phyloP scores from a whole-genome alignment of 2,888 invertebrate genomes.

The Aphodius granarius region DNA sequence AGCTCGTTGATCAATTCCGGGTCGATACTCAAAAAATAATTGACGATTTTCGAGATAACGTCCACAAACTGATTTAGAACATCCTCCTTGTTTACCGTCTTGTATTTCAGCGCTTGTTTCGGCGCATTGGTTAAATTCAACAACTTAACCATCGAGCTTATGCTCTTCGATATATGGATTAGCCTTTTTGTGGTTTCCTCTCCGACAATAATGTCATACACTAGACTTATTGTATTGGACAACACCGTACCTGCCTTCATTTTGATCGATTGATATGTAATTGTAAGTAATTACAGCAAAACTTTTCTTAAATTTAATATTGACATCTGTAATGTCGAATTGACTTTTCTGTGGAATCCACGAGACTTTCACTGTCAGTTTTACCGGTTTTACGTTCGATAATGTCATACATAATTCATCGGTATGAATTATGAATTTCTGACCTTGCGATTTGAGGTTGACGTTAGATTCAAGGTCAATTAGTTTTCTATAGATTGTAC shows the following conservation, averaged over 20 bases:
- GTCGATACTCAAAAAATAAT: not conserved
- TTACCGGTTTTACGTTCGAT: no score
- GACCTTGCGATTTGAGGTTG: no score
- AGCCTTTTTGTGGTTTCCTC: not conserved
- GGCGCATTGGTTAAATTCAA: not conserved
- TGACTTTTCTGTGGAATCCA: no score
- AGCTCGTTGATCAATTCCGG: not conserved
- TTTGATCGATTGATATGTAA: not conserved
- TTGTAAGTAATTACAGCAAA: no score
- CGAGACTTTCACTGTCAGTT: no score
- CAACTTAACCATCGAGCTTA: not conserved
- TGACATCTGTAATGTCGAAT: no score
- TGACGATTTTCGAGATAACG: slow-evolving; percentile 6
- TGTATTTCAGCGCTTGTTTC: not conserved
- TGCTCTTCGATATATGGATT: not conserved
- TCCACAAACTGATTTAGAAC: not conserved
- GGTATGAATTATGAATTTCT: no score
- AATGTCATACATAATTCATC: no score
- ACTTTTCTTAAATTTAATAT: no score
- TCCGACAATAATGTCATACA: slow-evolving; percentile 2
- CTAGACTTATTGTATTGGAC: not conserved
- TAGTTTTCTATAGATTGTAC: no score
- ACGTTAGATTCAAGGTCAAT: no score
- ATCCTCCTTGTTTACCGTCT: not conserved
- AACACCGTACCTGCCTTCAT: not conserved